Evolutionary conservation across 2,888 invertebrate species (phyloP).

Genomic region (Tortricodes alternella): DNA sequence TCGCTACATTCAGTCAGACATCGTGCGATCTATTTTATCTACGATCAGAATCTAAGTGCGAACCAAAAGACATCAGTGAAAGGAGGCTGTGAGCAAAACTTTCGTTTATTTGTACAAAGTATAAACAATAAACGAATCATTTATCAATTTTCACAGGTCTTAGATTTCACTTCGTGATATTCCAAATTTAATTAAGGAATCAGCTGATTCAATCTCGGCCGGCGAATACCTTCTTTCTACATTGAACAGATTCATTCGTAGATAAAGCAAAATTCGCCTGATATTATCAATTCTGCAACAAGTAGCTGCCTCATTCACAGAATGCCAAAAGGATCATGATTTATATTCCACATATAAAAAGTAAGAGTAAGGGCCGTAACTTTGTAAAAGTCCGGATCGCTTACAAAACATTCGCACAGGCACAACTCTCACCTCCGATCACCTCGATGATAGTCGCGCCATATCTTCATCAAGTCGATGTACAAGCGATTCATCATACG

Average conservation of each 20-base stretch:
- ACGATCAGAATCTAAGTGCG: slow-evolving; percentile 69
- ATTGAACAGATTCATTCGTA: background rate
- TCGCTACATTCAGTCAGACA: slow-evolving; percentile 64
- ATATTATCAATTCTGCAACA: no score
- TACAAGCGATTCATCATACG: background rate
- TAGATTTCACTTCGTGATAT: slow-evolving; percentile 63
- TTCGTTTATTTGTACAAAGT: slow-evolving; percentile 73
- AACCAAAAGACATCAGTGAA: slow-evolving; percentile 78
- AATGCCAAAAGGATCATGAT: no score
- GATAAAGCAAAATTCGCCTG: background rate
- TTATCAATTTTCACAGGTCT: slow-evolving; percentile 60
- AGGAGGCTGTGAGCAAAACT: slow-evolving; percentile 71
- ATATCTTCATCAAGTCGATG: slow-evolving; percentile 7
- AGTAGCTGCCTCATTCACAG: no score
- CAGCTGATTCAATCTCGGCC: slow-evolving; percentile 46
- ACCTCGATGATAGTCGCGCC: slow-evolving; percentile 10
- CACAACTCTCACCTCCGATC: slow-evolving; percentile 22
- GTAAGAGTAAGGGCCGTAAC: slow-evolving; percentile 19
- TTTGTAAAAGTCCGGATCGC: slow-evolving; percentile 19
- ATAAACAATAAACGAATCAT: slow-evolving; percentile 76
- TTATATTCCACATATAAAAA: slow-evolving; percentile 7
- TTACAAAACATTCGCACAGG: slow-evolving; percentile 24
- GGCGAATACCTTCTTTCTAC: slow-evolving; percentile 18
- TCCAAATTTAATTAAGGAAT: slow-evolving; percentile 59
- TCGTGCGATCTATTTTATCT: slow-evolving; percentile 79